Evolutionary conservation across 2,113 vertebrate species (phyloP), one percentile per base, ranked within the genome.

Genomic region (Campylomormyrus tamandua): DNA sequence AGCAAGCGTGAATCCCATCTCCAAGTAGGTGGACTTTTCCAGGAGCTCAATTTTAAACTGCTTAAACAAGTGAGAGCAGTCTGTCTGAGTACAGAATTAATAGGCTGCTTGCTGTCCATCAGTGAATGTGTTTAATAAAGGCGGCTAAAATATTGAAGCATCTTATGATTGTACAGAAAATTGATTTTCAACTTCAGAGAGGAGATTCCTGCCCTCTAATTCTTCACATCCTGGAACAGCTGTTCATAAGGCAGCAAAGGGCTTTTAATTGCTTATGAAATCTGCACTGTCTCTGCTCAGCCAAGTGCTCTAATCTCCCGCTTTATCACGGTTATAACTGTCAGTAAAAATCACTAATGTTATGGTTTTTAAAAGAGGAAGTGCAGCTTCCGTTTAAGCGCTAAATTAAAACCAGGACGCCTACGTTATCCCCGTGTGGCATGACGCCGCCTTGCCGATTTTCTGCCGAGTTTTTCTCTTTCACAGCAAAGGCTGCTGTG

Each of bases 1-100:
- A 93, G 98, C 98, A 92, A 99, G 98, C 13, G 98, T 99, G 91
- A 99, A 99, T 93, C 98, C 98, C 74, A 99, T 99, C 95, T 98
- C 98, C 91, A 99, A 99, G 98, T 99, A 94, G 97, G 98, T 97
- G 31, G 15, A 5, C 17, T 31, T 80, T 86, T 70, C 62, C 9
- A 88, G 15, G 27, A 70, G 10, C 62, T 0, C 1, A 11, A 31
- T 31, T 70, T 70, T 31, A 13, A 70, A 70, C 21, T 24, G 83
- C 10, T n/a, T 85, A 21, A 85, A 19, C 10, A 10, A 3, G 24
- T 66, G 83, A 85, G 83, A n/a, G 83, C 11, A 1, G 42, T 49
- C 3, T 48, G 8, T n/a, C 83, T 49, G 35, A 49, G 39, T 24
- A 49, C 8, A 21, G 7, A 24, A 80, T 42, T 80, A 80, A 80